Base-by-base conservation (phyloP, 2,888 invertebrate species). In the Trimorus sp. region DNA sequence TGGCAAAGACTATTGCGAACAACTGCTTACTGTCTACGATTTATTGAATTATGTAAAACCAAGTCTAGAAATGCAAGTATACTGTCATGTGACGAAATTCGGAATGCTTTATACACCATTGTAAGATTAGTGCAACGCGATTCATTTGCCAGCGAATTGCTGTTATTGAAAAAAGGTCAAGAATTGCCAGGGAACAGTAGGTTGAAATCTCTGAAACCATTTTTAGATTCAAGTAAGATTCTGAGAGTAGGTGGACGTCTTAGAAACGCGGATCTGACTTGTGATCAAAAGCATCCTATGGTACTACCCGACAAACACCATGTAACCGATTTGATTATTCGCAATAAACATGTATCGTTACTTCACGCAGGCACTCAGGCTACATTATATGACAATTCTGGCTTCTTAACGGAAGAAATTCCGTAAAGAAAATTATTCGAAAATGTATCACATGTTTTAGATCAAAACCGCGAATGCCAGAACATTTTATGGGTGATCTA, bases 21-120 rank as follows among this genome's bases (percentile, higher is more conserved):
- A 12, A 26, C 63, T 56, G 74, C 65, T n/a, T 74, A 63, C 36
- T 53, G 53, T 40, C 8, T 36, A 12, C 40, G 74, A 4, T 74
- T 74, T 38, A 58, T 74, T 49, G 26, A 58, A 12, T 65, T 48
- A 15, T 54, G 37, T 37, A 65, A 40, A 45, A n/a, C 11, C 37
- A 4, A 59, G 14, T 38, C 36, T 36, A 68, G 45, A 68, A 7
- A 26, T 5, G n/a, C n/a, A 8, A 54, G 49, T 7, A n/a, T n/a
- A 36, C 36, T 74, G 16, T 56, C 65, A 36, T 42, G n/a, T 49
- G 37, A 49, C 9, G 74, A 74, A 49, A 11, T 65, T 7, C 14
- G 45, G 12, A 4, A 11, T 7, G 56, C 74, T 5, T 3, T 54
- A 9, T 0, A 45, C 9, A 53, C 12, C 12, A n/a, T 74, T 3